phyloP scores from a whole-genome alignment of 2,797 vertebrate genomes.

The Argyrosomus regius region DNA sequence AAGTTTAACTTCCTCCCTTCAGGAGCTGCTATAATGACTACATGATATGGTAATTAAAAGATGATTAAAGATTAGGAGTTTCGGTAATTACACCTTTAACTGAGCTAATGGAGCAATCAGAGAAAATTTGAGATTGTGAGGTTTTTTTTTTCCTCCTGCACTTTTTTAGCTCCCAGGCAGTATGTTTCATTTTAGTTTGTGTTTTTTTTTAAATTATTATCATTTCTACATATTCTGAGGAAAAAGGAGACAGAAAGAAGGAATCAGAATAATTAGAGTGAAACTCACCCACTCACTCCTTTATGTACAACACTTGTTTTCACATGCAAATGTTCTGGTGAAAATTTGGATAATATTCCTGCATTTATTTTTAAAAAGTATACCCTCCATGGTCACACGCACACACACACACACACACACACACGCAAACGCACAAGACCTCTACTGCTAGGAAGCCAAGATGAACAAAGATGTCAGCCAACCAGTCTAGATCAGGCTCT shows the following conservation, averaged over 20 bases:
- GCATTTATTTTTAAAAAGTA: not conserved
- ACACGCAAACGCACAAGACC: not conserved
- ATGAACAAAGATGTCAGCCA: slow-evolving; percentile 29
- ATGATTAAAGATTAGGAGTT: slow-evolving; percentile 85
- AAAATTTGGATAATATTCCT: slow-evolving; percentile 13
- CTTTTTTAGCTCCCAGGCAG: slow-evolving; percentile 48
- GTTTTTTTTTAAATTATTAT: not conserved
- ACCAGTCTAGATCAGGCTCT: slow-evolving; percentile 22
- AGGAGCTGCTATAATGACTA: slow-evolving; percentile 76
- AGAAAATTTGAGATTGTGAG: slow-evolving; percentile 66
- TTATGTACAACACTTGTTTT: not conserved
- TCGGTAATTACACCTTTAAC: slow-evolving; percentile 85
- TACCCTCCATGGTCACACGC: not conserved
- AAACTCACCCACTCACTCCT: slow-evolving; percentile 9
- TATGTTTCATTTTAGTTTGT: slow-evolving; percentile 38
- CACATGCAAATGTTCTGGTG: slow-evolving; percentile 3
- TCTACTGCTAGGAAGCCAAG: not conserved
- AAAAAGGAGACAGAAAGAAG: slow-evolving; percentile 25
- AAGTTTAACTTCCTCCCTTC: slow-evolving; percentile 77
- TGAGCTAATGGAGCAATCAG: slow-evolving; percentile 78
- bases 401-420: not conserved
- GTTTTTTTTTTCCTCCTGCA: slow-evolving; percentile 33
- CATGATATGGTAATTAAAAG: slow-evolving; percentile 84
- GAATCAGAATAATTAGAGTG: slow-evolving; percentile 41
- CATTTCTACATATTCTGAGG: slow-evolving; percentile 32